These are phyloP conservation scores for Merluccius polli DNA, from an alignment of 2,797 vertebrate genomes.

Conservation along the genomic window DNA sequence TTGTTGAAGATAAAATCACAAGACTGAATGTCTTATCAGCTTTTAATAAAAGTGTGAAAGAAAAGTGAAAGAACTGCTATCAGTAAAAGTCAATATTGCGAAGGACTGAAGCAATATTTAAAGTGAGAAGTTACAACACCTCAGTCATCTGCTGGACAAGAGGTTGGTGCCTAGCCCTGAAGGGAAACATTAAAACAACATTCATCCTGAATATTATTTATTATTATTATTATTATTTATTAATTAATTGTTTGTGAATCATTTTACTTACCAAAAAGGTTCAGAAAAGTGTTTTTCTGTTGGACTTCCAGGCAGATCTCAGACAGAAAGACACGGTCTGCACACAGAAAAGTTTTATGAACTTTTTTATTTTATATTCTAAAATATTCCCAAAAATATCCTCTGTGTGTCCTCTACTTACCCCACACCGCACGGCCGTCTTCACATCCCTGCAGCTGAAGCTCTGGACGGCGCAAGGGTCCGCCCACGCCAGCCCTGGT, in stretches of 20 bases:
- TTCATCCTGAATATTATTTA: not conserved
- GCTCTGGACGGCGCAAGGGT: constrained; percentile 64
- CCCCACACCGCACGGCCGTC: constrained; percentile 70
- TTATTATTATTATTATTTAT: too few relatives aligned
- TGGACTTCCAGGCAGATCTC: constrained; percentile 62
- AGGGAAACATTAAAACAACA: not conserved
- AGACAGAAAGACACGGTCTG: constrained; percentile 72
- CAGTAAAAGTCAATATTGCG: not conserved
- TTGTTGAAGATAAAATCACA: not conserved
- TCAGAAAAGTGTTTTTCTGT: constrained; percentile 29
- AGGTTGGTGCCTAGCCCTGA: not conserved
- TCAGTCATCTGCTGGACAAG: not conserved
- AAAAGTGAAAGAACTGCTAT: not conserved
- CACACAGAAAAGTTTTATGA: not conserved
- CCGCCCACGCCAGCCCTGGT: constrained; percentile 11
- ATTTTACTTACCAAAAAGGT: constrained; percentile 20
- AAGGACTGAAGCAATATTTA: constrained; percentile 23
- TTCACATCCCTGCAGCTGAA: constrained; percentile 73
- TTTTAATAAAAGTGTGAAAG: not conserved
- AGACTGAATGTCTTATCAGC: not conserved
- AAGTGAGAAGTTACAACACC: constrained; percentile 11
- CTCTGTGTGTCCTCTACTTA: constrained; percentile 57
- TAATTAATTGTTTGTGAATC: not conserved
- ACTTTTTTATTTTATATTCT: not conserved
- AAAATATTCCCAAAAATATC: not conserved